Evolutionary conservation across 2,113 vertebrate genomes (phyloP).

Genomic region (Anseranas semipalmata): DNA sequence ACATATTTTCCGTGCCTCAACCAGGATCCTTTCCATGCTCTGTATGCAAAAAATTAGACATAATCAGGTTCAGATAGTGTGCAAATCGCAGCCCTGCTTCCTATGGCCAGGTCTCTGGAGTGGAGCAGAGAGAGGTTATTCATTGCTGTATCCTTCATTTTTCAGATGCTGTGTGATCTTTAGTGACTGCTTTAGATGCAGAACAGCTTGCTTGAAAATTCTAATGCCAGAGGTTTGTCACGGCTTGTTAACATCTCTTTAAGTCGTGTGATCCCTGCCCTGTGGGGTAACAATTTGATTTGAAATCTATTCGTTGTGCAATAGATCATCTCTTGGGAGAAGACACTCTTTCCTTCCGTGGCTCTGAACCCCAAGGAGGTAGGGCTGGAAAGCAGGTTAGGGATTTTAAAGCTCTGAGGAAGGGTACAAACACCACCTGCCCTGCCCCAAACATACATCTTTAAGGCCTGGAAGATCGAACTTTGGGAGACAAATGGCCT

Average conservation of each 20-base stretch:
- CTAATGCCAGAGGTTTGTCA: constrained; percentile 52
- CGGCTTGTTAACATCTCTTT: constrained; percentile 52
- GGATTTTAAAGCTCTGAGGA: neutral
- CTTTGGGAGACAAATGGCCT: neutral
- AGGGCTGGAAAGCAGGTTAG: neutral
- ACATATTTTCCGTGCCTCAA: constrained; percentile 65
- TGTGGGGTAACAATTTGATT: constrained; percentile 11
- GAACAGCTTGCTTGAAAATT: constrained; percentile 57
- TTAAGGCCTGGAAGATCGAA: neutral
- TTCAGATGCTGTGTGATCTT: constrained; percentile 60
- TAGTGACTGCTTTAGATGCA: constrained; percentile 56
- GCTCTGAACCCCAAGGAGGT: neutral
- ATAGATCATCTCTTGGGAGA: constrained; percentile 38
- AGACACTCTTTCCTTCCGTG: neutral
- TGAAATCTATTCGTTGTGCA: constrained; percentile 33
- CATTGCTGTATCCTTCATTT: neutral
- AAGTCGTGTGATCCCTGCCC: constrained; percentile 51
- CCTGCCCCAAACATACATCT: neutral
- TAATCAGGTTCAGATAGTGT: constrained; percentile 67
- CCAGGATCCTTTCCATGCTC: constrained; percentile 52
- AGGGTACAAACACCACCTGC: neutral
- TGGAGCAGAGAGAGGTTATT: constrained; percentile 42
- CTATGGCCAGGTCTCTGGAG: constrained; percentile 47
- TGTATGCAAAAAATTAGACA: constrained; percentile 42
- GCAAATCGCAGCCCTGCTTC: constrained; percentile 48